Evolutionary conservation across 1,140 invertebrate genomes (phyloP), one percentile per base, ranked within the genome.

Genomic region (Lycorma delicatula): DNA sequence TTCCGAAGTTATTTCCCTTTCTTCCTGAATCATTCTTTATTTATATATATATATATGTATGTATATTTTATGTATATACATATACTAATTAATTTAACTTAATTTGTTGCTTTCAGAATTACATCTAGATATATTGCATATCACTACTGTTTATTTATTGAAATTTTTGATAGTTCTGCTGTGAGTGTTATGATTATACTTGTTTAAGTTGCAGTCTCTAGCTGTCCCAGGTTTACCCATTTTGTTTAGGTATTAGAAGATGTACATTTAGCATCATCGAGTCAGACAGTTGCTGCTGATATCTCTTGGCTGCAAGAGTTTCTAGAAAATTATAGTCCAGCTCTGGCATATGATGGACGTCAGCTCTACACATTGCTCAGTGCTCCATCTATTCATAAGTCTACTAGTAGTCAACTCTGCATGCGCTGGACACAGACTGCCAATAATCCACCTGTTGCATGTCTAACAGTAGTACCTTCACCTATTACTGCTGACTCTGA

Each of bases 301-400:
- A 71, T 85, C 25, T 70, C 72, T 44, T 74, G 84, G 47, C 69
- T 89, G 1, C 78, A 79, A 67, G 75, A 81, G 57, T 79, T 85
- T 59, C 75, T 89, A 36, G 79, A 85, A 72, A 74, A 76, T 4
- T 77, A 83, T 64, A 77, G 81, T 4, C 78, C 77, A 66, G 78
- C 83, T 53, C 69, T 89, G 51, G 81, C 81, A 63, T 87, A 87
- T 62, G 86, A 89, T 71, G 84, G 84, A 31, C 75, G 80, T 65
- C 86, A 89, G 70, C 82, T 87, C 65, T 86, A 83, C 68, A 78
- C 84, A n/a, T 77, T 86, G 58, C 48, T 64, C 16, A 48, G 49
- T 36, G 49, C 41, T 44, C 41, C 41, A 13, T 16, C 18, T 18
- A 5, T 18, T 2, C 23, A 44, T 22, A 5, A 11, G 23, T 44